Base-by-base conservation (phyloP, 2,113 vertebrate species). In the Monopterus albus region DNA sequence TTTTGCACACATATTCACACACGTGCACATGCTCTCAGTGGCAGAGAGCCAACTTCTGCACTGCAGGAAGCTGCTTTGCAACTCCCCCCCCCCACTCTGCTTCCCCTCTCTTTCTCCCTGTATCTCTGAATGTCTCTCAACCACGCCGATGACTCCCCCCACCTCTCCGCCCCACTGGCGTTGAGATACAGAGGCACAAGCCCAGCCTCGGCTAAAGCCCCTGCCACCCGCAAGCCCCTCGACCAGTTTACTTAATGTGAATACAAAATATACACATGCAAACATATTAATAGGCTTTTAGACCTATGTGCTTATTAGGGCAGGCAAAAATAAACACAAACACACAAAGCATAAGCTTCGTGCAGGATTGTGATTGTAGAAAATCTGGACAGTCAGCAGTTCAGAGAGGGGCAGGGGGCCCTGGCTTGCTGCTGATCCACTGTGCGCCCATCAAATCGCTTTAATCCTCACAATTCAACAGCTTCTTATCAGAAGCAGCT, bases 401-500 rank as follows among this genome's bases (percentile, higher is more conserved):
- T 84, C 53, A 60, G 58, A 56, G 73, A 12, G 81, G 81, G 76
- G 78, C 80, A 43, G 73, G 81, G 81, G 81, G 68, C 81, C 88
- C 74, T 52, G 52, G 85, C 83, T 84, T 60, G 83, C 83, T 63
- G 81, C 75, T 62, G 33, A 71, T 12, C 71, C 63, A 79, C 89
- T 89, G 86, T 88, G 38, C 23, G 3, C 79, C 87, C 81, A 87
- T 90, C 84, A 89, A 91, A 92, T 92, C 88, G 25, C 89, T 91
- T 79, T 84, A 91, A 92, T 86, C 90, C 88, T 67, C 80, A 72
- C 80, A 81, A 74, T 89, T 88, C 82, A 86, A 87, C 85, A 60
- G 85, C 73, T 84, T 75, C 83, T 82, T 82, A 88, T 90, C 86
- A 65, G 83, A 78, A 55, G 67, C 60, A 46, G 64, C 59, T 65